A percentile compares a stretch with the other conserved stretches of the same genome.
phyloP scores from a whole-genome alignment of 2,113 vertebrate species.

The Anser cygnoides region DNA sequence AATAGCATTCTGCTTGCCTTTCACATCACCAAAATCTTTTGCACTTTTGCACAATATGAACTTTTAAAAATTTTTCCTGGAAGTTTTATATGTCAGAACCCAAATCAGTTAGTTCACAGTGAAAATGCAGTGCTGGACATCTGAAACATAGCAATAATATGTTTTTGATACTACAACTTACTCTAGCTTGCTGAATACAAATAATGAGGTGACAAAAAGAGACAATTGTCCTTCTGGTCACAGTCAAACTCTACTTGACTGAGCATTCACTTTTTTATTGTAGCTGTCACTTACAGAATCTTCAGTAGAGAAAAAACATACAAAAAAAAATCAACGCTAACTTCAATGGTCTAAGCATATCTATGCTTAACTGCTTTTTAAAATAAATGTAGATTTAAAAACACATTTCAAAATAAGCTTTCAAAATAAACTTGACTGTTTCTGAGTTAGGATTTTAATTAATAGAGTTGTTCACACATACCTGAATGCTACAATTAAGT shows the following conservation, averaged over 20 bases:
- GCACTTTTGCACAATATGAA: background rate
- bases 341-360: background rate
- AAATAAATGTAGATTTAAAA: background rate
- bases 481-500: background rate
- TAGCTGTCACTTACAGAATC: background rate
- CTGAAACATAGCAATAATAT: accelerated
- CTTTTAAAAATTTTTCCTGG: background rate
- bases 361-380: background rate
- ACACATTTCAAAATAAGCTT: background rate
- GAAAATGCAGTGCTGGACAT: background rate
- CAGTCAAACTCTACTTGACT: background rate
- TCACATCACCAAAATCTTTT: background rate
- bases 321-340: background rate
- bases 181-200: background rate
- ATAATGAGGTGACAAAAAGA: background rate
- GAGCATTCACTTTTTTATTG: background rate
- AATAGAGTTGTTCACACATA: background rate
- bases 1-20: background rate
- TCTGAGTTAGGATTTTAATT: background rate
- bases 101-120: background rate
- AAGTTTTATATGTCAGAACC: background rate
- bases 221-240: background rate
- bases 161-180: background rate
- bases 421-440: background rate
- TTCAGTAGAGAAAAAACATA: background rate